A percentile compares a stretch with the other conserved stretches of the same genome.
Evolutionary conservation across 1,140 invertebrate species (phyloP).

Genomic region (Sycophila sp.): DNA sequence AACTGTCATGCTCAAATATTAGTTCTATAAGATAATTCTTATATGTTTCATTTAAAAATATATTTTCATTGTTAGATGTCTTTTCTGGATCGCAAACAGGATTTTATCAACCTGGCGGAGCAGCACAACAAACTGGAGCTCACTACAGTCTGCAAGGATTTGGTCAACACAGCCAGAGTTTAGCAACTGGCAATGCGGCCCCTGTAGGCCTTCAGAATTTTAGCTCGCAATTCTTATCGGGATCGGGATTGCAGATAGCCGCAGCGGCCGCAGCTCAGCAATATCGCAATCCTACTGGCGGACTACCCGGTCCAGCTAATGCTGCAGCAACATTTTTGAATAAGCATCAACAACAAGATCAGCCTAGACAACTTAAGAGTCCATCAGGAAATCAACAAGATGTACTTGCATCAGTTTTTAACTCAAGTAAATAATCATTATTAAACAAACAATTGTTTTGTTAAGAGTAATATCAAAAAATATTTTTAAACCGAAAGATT

Average conservation of each 20-base stretch:
- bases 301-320: constrained; percentile 64
- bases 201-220: constrained; percentile 71
- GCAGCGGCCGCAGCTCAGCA: constrained; percentile 66
- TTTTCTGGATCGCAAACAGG: constrained; percentile 66
- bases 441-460: not conserved
- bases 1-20: no score
- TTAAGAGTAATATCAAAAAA: constrained; percentile 18
- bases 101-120: constrained; percentile 67
- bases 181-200: constrained; percentile 64
- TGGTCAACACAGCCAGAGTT: constrained; percentile 63
- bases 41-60: no score
- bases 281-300: constrained; percentile 65
- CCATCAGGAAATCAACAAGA: constrained; percentile 69
- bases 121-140: constrained; percentile 66
- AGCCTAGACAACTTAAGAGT: constrained; percentile 69
- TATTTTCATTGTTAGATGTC: constrained; percentile 53
- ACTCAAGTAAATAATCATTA: constrained; percentile 61
- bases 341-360: constrained; percentile 69
- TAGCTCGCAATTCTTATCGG: constrained; percentile 69
- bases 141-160: constrained; percentile 66
- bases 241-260: constrained; percentile 66
- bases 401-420: constrained; percentile 67
- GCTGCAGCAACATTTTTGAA: constrained; percentile 65
- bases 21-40: no score
- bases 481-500: constrained; percentile 44